Conservation (phyloP, 2,888 invertebrate genomes). For the Eilema depressum region DNA sequence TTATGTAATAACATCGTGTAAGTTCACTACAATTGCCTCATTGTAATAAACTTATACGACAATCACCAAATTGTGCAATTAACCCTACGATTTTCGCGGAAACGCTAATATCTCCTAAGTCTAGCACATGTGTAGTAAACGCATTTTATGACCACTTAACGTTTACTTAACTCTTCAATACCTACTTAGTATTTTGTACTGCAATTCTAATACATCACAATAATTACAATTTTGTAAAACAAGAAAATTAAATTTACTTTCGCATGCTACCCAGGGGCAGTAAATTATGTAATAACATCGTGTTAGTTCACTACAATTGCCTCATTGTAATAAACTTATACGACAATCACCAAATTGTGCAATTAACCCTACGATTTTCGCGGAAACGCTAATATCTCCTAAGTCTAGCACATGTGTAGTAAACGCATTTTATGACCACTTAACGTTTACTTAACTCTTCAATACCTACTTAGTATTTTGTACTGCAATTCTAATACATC, state of each 20-base stretch:
- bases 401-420: neutral
- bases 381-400: neutral
- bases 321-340: no score
- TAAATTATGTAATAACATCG: no score
- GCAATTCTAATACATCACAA: conserved; percentile 15
- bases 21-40: no score
- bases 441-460: neutral
- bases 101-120: neutral
- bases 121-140: conserved; percentile 4
- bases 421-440: conserved; percentile 14
- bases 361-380: neutral
- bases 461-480: neutral
- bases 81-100: neutral
- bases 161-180: neutral
- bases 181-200: neutral
- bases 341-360: no score
- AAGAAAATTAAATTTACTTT: conserved; percentile 47
- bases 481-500: conserved; percentile 13
- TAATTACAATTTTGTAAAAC: conserved; percentile 9
- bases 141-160: conserved; percentile 12
- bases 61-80: no score
- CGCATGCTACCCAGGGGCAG: no score
- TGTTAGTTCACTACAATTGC: no score
- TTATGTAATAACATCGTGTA: no score
- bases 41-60: no score